Evolutionary conservation across 2,888 invertebrate genomes (phyloP).

Genomic region (Hydropsyche betteni): DNA sequence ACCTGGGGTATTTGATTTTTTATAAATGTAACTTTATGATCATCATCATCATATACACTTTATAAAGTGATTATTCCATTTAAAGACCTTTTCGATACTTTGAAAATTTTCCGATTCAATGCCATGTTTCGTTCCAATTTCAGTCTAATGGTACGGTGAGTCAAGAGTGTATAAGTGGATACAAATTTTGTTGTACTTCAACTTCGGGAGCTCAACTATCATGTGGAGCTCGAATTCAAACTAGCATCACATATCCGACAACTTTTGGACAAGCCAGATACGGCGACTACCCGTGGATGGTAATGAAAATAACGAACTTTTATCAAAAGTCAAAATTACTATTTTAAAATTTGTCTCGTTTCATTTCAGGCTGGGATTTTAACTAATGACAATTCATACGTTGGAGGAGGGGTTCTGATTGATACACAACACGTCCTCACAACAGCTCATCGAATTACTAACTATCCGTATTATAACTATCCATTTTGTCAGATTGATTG

Average conservation of each 20-base stretch:
- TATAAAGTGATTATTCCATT: no score
- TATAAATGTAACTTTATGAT: background rate
- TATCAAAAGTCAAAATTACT: no score
- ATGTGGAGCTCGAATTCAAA: conserved; percentile 63
- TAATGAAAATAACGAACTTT: conserved; percentile 53
- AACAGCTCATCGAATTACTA: conserved; percentile 75
- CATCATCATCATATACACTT: conserved; percentile 49
- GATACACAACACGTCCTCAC: conserved; percentile 74
- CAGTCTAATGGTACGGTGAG: background rate
- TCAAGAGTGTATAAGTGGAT: conserved; percentile 58
- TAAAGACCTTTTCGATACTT: background rate
- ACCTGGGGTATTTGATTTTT: conserved; percentile 63
- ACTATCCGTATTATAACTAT: conserved; percentile 61
- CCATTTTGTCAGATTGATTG: background rate
- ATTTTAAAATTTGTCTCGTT: background rate
- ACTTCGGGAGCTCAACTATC: conserved; percentile 53
- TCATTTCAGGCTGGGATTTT: conserved; percentile 65
- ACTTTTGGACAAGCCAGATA: conserved; percentile 69
- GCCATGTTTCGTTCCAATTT: background rate
- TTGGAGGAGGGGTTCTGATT: conserved; percentile 78
- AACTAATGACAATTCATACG: conserved; percentile 69
- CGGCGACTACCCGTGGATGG: conserved; percentile 81
- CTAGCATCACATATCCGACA: conserved; percentile 57
- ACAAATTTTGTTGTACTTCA: conserved; percentile 60
- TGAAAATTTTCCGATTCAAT: background rate